Percentiles rank a stretch among this genome's conserved stretches.
phyloP scores from a whole-genome alignment of 1,140 invertebrate species.

The Dreissena polymorpha region DNA sequence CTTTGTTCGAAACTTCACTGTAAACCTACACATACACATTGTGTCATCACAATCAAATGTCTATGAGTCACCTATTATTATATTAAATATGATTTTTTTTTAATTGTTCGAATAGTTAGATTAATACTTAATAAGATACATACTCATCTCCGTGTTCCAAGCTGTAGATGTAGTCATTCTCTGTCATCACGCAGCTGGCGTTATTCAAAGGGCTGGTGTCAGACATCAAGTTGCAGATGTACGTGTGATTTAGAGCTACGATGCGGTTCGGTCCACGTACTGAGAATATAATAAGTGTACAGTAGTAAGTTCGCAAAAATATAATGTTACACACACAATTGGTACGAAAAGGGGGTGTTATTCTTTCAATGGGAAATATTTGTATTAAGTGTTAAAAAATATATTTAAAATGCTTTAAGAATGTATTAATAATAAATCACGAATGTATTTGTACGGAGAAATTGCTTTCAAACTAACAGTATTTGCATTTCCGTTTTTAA shows the following conservation, averaged over 20 bases:
- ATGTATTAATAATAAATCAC: too few species aligned
- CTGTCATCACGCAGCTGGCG: neutral
- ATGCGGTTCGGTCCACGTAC: neutral
- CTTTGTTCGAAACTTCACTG: neutral
- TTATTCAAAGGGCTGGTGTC: neutral
- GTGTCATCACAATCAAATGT: neutral
- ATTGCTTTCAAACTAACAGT: too few species aligned
- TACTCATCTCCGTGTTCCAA: neutral
- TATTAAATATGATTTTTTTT: neutral
- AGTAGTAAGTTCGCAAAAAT: too few species aligned
- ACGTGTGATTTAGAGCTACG: neutral
- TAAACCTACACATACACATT: neutral
- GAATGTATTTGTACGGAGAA: too few species aligned
- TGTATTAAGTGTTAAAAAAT: too few species aligned
- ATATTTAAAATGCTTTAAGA: too few species aligned
- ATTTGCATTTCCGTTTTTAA: too few species aligned
- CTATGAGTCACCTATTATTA: neutral
- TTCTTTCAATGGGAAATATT: too few species aligned
- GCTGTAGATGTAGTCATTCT: slow-evolving; percentile 2
- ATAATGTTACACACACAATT: too few species aligned
- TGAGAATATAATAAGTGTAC: neutral
- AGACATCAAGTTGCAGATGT: neutral
- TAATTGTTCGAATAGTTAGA: neutral
- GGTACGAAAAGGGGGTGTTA: too few species aligned
- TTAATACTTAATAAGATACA: neutral